Evolutionary conservation across 2,888 invertebrate genomes (phyloP).

Genomic region (Melieria omissa): DNA sequence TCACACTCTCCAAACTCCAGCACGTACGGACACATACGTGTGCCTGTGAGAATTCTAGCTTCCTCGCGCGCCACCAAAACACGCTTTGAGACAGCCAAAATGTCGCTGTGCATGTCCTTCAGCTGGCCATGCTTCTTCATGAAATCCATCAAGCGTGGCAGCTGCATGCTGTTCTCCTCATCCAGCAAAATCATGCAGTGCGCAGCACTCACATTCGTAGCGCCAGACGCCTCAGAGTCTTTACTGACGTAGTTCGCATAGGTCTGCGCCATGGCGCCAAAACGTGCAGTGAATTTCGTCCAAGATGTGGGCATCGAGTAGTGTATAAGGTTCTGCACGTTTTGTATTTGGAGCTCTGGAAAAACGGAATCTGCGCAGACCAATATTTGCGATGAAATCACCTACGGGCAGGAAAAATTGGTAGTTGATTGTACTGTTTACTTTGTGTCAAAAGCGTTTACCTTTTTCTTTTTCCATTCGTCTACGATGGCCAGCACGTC

Average conservation of each 20-base stretch:
- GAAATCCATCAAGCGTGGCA: conserved; percentile 73
- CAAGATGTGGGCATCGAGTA: conserved; percentile 76
- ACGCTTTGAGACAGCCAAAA: conserved; percentile 46
- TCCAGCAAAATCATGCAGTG: conserved; percentile 71
- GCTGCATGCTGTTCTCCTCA: conserved; percentile 70
- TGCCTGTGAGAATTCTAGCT: conserved; percentile 43
- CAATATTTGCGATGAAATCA: conserved; percentile 65
- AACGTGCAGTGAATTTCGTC: conserved; percentile 77
- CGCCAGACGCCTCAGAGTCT: conserved; percentile 38
- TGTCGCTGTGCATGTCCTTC: conserved; percentile 53
- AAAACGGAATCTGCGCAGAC: conserved; percentile 78
- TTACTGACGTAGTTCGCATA: conserved; percentile 64
- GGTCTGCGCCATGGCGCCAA: conserved; percentile 74
- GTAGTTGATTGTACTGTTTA: not conserved
- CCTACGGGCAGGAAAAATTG: conserved; percentile 38
- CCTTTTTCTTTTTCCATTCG: conserved; percentile 51
- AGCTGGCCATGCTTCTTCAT: conserved; percentile 64
- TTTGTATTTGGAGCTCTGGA: conserved; percentile 72
- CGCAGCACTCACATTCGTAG: not conserved
- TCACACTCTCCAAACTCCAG: conserved; percentile 76
- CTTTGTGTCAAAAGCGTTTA: conserved; percentile 22
- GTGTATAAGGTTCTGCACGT: conserved; percentile 77
- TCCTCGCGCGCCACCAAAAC: conserved; percentile 48
- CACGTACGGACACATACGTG: conserved; percentile 68
- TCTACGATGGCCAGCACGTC: conserved; percentile 41